A percentile compares a stretch with the other conserved stretches of the same genome.
These are phyloP conservation scores for Tringa solitaria DNA, from an alignment of 2,113 vertebrate species.

Conservation along the genomic window DNA sequence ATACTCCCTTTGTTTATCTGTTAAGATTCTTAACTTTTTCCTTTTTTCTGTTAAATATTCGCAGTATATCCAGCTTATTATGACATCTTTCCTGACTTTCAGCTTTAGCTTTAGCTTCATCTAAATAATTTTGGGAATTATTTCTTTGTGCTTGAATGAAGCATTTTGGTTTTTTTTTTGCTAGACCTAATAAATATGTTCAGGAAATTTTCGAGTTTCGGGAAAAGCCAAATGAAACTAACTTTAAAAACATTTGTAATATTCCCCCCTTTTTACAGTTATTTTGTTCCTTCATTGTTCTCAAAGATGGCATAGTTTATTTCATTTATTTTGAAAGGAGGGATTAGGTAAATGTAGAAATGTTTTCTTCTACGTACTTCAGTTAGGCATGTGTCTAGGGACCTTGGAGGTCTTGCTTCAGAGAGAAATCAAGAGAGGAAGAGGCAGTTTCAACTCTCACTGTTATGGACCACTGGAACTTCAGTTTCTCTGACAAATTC, in stretches of 20 bases:
- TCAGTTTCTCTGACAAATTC: neutral
- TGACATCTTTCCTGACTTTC: neutral
- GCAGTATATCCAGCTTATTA: neutral
- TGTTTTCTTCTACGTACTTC: neutral
- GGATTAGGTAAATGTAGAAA: neutral
- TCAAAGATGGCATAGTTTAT: neutral
- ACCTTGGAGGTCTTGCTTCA: neutral
- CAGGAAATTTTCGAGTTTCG: neutral
- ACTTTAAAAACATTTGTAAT: neutral
- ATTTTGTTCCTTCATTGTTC: neutral
- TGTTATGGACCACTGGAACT: neutral
- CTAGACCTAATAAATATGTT: neutral
- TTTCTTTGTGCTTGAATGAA: neutral
- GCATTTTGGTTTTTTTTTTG: neutral
- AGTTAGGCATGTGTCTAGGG: neutral
- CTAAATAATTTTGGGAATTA: neutral
- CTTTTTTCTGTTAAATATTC: neutral
- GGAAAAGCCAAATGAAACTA: neutral
- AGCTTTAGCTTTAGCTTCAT: neutral
- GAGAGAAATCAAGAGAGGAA: neutral
- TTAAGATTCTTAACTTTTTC: neutral
- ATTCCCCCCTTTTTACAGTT: neutral
- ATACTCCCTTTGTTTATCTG: neutral
- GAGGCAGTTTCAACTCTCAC: neutral
- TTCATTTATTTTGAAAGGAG: neutral